These are phyloP conservation scores for Trisateles emortualis DNA, from an alignment of 2,888 invertebrate species.

Conservation along the genomic window DNA sequence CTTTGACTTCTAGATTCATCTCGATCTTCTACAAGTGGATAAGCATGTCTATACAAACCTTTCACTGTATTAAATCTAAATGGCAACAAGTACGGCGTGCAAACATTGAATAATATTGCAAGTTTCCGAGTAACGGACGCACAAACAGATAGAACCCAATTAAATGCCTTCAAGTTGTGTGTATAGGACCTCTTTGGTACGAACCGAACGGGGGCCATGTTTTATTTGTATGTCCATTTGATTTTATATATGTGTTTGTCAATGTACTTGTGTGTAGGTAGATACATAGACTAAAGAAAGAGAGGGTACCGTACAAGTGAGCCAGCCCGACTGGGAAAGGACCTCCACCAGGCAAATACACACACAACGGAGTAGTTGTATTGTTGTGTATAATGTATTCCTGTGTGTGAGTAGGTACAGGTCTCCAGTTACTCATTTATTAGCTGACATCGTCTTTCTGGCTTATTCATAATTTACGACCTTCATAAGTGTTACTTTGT, in stretches of 20 bases:
- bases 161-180: constrained; percentile 75
- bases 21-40: neutral
- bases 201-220: constrained; percentile 28
- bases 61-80: constrained; percentile 36
- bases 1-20: neutral
- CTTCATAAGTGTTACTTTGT: too few species aligned
- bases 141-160: constrained; percentile 76
- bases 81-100: constrained; percentile 53
- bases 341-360: too few species aligned
- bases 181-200: constrained; percentile 67
- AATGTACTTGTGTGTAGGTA: neutral
- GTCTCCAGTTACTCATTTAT: too few species aligned
- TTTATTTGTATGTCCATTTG: constrained; percentile 44
- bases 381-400: too few species aligned
- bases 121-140: constrained; percentile 40
- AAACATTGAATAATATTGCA: constrained; percentile 66
- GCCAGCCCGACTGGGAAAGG: too few species aligned
- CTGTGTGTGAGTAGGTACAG: too few species aligned
- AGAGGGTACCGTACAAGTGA: too few species aligned
- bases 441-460: too few species aligned
- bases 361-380: too few species aligned
- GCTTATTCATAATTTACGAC: too few species aligned
- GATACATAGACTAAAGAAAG: neutral
- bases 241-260: constrained; percentile 37
- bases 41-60: constrained; percentile 12